These are phyloP conservation scores for Phalacrocorax carbo DNA, from an alignment of 2,113 vertebrate species.

Conservation along the genomic window DNA sequence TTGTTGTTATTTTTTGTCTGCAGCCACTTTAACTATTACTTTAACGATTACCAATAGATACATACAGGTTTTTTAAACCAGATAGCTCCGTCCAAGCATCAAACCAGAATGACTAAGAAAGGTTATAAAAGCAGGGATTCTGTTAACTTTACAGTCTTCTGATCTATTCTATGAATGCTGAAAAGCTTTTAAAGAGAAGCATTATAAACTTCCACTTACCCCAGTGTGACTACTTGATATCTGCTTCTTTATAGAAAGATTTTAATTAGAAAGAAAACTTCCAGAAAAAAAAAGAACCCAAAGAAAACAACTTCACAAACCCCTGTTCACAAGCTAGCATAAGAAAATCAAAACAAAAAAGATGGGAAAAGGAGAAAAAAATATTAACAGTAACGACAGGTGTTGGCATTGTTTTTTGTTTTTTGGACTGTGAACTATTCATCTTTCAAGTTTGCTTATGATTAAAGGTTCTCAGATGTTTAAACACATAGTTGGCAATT, in stretches of 20 bases:
- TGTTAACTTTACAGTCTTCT: neutral
- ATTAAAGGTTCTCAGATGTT: neutral
- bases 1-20: too few relatives aligned
- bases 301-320: neutral
- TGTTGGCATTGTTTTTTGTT: neutral
- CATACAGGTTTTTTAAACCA: neutral
- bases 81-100: neutral
- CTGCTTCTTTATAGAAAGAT: neutral
- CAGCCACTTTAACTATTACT: neutral
- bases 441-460: neutral
- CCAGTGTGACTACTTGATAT: neutral
- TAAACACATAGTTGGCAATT: neutral
- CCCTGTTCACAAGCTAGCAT: neutral
- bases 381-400: neutral
- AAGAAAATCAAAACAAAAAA: neutral
- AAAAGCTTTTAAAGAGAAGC: neutral
- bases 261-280: neutral
- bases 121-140: neutral
- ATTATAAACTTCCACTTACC: neutral
- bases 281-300: fast-evolving
- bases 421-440: neutral
- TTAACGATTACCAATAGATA: neutral
- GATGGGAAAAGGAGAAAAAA: neutral
- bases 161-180: neutral
- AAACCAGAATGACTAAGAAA: neutral